Base-by-base conservation (phyloP, 2,113 vertebrate species). In the Arvicanthis niloticus region DNA sequence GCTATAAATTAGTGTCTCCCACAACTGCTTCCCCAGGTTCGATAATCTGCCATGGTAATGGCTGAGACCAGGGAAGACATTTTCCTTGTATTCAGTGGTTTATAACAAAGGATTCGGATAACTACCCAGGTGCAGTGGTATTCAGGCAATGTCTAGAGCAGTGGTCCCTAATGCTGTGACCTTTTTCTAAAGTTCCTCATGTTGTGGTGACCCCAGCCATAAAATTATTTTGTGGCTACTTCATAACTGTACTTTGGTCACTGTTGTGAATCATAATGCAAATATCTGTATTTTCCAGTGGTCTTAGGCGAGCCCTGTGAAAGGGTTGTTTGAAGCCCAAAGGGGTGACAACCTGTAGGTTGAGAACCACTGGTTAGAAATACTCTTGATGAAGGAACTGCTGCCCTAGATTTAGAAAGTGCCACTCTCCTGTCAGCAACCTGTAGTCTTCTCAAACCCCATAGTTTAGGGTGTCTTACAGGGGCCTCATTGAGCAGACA, bases 41-140 rank as follows among this genome's bases (percentile, higher is more conserved):
- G 4, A 75, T 91, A 75, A 96, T 91, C 86, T 88, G 84, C 67
- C 80, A 42, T 51, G 48, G 9, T 73, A 22, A 75, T 88, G 68
- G 45, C 75, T 26, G 13, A 65, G 82, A 88, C 19, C 5, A 0
- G 11, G 15, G 9, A 68, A 77, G 81, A 51, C n/a, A 51, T 67
- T 82, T 82, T 51, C 42, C 26, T 76, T 58, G 22, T 26, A 58
- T 88, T 68, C 26, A 40, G 58, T 42, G 48, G 76, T 12, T 15
- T 40, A 72, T 40, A 51, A 4, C 37, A 34, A 80, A 94, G 48
- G n/a, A 56, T 60, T 51, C 24, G 10, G 68, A 17, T 72, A 24
- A 72, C 34, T 11, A 37, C n/a, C 53, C 1, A 58, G 24, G 72
- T 67, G 60, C 45, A 51, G 10, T 24, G 16, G 5, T 45, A 11